Base-by-base conservation (phyloP, 2,888 invertebrate genomes). In the Gisinianus flammeolus region DNA sequence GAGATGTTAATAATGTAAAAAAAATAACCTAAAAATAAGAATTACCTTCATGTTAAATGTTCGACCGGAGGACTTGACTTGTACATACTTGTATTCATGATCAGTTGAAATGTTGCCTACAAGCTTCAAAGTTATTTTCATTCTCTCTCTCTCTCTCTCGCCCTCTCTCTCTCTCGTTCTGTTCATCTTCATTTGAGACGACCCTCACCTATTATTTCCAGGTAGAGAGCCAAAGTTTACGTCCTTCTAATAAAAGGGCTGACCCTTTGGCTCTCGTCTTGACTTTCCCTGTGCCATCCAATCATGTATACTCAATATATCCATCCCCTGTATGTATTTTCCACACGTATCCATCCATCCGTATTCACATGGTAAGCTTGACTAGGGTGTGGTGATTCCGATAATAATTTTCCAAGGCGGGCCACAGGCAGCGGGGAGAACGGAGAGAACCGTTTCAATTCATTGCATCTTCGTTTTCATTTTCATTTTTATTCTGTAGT, bases 171-270 rank as follows among this genome's bases (percentile, higher is more conserved):
- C 28, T 26, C 26, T 66, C 26, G 4, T 30, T 66, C 30, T 64
- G 62, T 62, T 74, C 73, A 64, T 74, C 66, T 74, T 74, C 73
- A 74, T 74, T 74, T 64, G 26, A 26, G 22, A 26, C 35, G 66
- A 74, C 73, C 73, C 73, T 74, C 66, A 66, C 64, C 73, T 26
- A 74, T 74, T 74, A 74, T 74, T 74, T 74, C 73, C 73, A 74
- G 73, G 73, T 74, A 74, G 64, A 74, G 58, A 73, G 73, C 26
- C 62, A 64, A 74, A 74, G 52, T 33, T 44, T 44, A 71, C 28
- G 52, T 64, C 73, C 33, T 26, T 56, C 58, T 73, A 73, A 73
- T 73, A 73, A 73, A 73, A 62, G 73, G 73, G 33, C 73, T 73
- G 73, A 73, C 73, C 73, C 73, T 74, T 58, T 64, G 73, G 35